Evolutionary conservation across 1,140 invertebrate species (phyloP), one percentile per base, ranked within the genome.

Genomic region (Drosophila pandora): DNA sequence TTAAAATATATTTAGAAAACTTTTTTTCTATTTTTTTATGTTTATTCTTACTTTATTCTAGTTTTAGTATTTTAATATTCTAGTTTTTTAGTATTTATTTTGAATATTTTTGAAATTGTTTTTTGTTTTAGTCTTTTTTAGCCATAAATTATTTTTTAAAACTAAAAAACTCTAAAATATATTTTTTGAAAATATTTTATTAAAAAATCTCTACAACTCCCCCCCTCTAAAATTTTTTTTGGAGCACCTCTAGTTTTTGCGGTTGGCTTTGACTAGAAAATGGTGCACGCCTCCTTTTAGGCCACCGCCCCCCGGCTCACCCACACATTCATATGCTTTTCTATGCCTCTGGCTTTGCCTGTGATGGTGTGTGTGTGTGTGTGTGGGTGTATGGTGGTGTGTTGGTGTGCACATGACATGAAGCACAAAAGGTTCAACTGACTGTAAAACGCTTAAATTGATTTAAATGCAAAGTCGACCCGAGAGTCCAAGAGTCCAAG

Each of bases 361-460:
- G 2, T 37, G 30, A 12, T 12, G 3, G 56, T 41, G 17, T 34
- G 37, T 34, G 57, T 61, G 43, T 54, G 34, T 59, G 45, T 61
- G 52, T 52, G 60, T 67, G 54, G 30, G 71, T 54, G 56, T 58
- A 12, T 12, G 3, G 56, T 41, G 17, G n/a, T n/a, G 53, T 55
- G 61, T 48, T 28, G 55, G 54, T 60, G 67, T 77, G 64, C 57
- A 63, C 58, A 48, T 76, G 82, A 81, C 56, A 75, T 71, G 75
- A 58, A 60, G 80, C 62, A 79, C 78, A 87, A 87, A 87, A 82
- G 78, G 78, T 82, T 87, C 82, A 87, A 87, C 82, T 87, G 82
- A 87, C 82, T 87, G 82, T 82, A 82, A 85, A 75, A 88, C 76
- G 82, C 83, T 88, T 88, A 87, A 87, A 87, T 85, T 88, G 82